Evolutionary conservation across 2,797 vertebrate genomes (phyloP).

Genomic region (Pseudochirops corinnae): DNA sequence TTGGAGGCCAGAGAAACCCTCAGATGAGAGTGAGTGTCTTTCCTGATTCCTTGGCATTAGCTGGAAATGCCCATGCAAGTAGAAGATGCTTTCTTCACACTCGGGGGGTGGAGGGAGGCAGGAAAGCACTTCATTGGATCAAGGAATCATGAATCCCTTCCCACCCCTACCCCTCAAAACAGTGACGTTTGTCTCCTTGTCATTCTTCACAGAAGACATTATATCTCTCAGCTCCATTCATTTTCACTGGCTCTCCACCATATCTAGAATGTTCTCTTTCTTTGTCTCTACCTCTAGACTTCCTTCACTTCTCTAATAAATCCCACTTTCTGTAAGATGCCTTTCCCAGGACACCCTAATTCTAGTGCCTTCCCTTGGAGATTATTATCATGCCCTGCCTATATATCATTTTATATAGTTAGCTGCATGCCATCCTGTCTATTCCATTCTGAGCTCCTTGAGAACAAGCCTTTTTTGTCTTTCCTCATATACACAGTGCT

Average conservation of each 20-base stretch:
- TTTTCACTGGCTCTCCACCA: background rate
- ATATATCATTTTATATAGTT: background rate
- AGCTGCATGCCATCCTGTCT: background rate
- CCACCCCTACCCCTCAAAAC: background rate
- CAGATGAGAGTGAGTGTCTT: background rate
- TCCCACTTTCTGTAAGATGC: background rate
- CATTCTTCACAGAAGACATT: background rate
- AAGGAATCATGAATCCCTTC: background rate
- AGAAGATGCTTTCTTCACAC: background rate
- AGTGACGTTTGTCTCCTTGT: background rate
- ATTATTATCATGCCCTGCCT: background rate
- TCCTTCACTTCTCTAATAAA: background rate
- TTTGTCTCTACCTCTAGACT: background rate
- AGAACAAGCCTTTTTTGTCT: background rate
- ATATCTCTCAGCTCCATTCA: background rate
- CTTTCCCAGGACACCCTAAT: background rate
- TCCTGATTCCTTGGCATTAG: background rate
- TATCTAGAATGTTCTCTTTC: background rate
- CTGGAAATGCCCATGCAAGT: background rate
- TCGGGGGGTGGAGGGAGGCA: no score
- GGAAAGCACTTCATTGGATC: background rate
- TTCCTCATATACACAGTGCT: background rate
- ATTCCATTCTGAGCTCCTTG: background rate
- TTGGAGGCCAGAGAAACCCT: background rate
- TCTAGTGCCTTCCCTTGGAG: background rate